These are phyloP conservation scores for Cherax quadricarinatus DNA, from an alignment of 1,140 invertebrate genomes.

Conservation along the genomic window DNA sequence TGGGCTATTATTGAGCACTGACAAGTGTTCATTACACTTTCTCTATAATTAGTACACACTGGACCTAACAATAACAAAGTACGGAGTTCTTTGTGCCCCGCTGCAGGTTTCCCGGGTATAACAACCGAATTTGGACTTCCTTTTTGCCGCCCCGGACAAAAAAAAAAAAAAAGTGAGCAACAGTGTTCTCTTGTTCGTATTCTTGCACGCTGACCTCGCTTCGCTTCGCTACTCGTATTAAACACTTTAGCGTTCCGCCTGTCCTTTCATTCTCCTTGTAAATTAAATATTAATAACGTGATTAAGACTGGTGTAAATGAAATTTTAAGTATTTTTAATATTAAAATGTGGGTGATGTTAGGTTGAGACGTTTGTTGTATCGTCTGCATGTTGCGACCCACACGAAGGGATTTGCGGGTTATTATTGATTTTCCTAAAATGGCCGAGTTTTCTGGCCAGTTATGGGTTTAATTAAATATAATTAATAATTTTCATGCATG, in stretches of 20 bases:
- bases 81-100: neutral
- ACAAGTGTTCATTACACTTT: no score
- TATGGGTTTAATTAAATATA: neutral
- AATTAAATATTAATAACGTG: no score
- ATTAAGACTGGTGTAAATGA: neutral
- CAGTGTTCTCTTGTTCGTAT: neutral
- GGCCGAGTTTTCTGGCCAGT: neutral
- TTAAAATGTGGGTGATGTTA: neutral
- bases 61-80: no score
- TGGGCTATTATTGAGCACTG: no score
- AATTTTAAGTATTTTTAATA: neutral
- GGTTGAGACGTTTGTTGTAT: neutral
- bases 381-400: constrained; percentile 45
- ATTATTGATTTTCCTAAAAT: constrained; percentile 1
- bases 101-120: neutral
- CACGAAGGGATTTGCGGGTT: neutral
- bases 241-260: no score
- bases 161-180: no score
- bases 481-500: no score
- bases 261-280: no score
- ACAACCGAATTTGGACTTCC: neutral
- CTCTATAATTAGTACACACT: no score
- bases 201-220: neutral
- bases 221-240: no score
- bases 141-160: neutral